Evolutionary conservation across 1,140 invertebrate genomes (phyloP).

Genomic region (Periplaneta americana): DNA sequence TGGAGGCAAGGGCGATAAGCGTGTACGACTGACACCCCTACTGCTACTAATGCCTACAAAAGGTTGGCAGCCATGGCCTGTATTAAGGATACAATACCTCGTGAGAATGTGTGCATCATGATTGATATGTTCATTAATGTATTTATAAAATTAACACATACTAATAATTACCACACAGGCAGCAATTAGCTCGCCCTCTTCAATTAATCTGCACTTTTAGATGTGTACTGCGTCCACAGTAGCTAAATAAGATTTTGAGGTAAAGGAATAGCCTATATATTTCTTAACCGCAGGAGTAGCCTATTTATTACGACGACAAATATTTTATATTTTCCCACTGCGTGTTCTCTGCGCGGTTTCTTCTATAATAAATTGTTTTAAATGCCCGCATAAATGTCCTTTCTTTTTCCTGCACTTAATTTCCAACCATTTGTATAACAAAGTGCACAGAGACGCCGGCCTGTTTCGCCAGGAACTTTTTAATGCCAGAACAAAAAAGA

Average conservation of each 20-base stretch:
- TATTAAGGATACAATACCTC: too few species aligned
- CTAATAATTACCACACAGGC: too few species aligned
- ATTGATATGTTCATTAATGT: too few species aligned
- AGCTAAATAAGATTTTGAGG: neutral
- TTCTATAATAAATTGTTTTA: neutral
- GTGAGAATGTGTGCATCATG: too few species aligned
- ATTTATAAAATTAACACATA: too few species aligned
- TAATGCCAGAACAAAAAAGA: neutral
- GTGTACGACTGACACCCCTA: too few species aligned
- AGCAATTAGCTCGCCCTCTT: too few species aligned
- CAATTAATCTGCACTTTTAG: too few species aligned
- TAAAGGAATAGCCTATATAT: neutral
- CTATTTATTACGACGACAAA: neutral
- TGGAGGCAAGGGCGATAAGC: too few species aligned
- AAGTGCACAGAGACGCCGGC: neutral
- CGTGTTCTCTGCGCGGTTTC: neutral
- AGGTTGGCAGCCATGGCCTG: too few species aligned
- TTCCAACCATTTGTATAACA: neutral
- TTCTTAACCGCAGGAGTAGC: neutral
- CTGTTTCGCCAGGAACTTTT: neutral
- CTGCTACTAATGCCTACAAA: too few species aligned
- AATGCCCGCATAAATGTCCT: neutral
- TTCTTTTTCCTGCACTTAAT: neutral
- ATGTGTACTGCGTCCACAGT: too few species aligned
- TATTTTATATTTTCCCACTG: neutral